Evolutionary conservation across 1,140 invertebrate species (phyloP).

Genomic region (Brachionus calyciflorus): DNA sequence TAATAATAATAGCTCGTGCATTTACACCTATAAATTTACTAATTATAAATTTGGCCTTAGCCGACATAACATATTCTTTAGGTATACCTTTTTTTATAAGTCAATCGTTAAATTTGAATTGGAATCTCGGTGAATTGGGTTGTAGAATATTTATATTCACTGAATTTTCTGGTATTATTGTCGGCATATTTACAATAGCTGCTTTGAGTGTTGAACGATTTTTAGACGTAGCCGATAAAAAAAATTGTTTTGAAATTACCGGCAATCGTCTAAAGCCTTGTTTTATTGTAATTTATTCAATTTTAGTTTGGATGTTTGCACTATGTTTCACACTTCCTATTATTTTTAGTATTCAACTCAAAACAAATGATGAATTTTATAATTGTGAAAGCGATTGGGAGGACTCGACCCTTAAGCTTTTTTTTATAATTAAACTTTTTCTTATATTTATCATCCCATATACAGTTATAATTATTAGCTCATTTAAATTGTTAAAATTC

Average conservation of each 20-base stretch:
- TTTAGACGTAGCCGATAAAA: constrained; percentile 24
- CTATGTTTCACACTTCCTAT: constrained; percentile 8
- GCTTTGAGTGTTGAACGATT: constrained; percentile 35
- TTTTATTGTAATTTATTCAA: background rate
- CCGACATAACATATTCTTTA: constrained; percentile 29
- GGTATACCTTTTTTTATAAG: constrained; percentile 44
- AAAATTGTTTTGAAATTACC: background rate
- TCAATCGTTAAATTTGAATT: constrained; percentile 28
- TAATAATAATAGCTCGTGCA: background rate
- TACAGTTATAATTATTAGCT: constrained; percentile 6
- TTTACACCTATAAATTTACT: constrained; percentile 35
- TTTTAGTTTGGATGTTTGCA: background rate
- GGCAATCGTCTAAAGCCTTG: constrained; percentile 14
- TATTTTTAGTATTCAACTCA: constrained; percentile 15
- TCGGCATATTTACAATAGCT: constrained; percentile 30
- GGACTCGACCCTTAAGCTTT: background rate
- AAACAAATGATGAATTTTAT: background rate
- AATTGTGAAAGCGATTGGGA: constrained; percentile 21
- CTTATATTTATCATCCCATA: constrained; percentile 9
- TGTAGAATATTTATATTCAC: constrained; percentile 46
- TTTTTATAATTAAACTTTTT: constrained; percentile 26
- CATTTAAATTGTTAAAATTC: constrained; percentile 33
- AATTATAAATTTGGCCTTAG: constrained; percentile 22
- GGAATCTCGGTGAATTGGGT: constrained; percentile 1
- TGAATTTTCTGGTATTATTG: constrained; percentile 28